Evolutionary conservation across 2,888 invertebrate species (phyloP), one percentile per base, ranked within the genome.

Genomic region (Hyposoter didymator): DNA sequence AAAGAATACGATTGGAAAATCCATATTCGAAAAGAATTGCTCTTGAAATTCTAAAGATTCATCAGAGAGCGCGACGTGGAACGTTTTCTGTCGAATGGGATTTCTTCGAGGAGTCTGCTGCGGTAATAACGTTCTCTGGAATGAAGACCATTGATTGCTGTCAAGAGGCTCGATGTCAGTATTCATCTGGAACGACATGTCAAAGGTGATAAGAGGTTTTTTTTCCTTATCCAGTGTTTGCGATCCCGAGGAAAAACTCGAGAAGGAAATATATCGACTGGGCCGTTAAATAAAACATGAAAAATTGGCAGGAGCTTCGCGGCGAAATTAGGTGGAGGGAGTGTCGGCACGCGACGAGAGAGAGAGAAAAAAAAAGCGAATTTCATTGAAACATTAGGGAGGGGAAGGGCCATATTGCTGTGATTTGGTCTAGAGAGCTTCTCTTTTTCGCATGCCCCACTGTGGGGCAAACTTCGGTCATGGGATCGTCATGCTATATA

Each of bases 281-380:
- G 49, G 39, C 22, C n/a, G 17, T 32, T 47, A 49, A 35, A 69
- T 22, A 5, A 14, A 52, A 55, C 35, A 59, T 47, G 32, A 55
- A 59, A 10, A 32, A 47, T 69, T 1, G 19, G 32, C 2, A 10
- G 32, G 39, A 32, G 43, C 17, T 39, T 28, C 10, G 47, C n/a
- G 14, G 32, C 43, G 67, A n/a, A 81, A 59, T 69, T 32, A 67
- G 52, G 47, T 75, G n/a, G 22, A 82, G 75, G 55, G 62, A 55
- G 59, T 74, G 67, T 75, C 75, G 69, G 39, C 74, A 76, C n/a
- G 76, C 52, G 76, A 67, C 22, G 35, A 64, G 47, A 59, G n/a
- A 49, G 67, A 64, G 67, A 70, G 39, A 32, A 59, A 73, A 73
- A 59, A 70, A 43, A 28, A 1, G 28, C 19, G 22, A 73, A 43